Evolutionary conservation across 1,140 invertebrate species (phyloP).

Genomic region (Trachymyrmex cornetzi): DNA sequence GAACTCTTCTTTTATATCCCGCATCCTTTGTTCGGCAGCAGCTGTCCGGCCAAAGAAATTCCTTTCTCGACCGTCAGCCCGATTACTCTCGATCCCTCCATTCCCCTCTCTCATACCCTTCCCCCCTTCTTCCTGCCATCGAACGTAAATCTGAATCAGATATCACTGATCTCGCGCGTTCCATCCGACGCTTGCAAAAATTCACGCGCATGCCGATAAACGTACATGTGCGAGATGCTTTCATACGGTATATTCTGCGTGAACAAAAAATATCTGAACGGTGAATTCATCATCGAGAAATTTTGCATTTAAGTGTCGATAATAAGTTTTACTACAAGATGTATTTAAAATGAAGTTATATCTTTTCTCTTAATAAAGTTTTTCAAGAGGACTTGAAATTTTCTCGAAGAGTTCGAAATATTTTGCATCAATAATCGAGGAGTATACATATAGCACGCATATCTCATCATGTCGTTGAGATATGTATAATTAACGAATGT

Average conservation of each 20-base stretch:
- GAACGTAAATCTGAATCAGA: constrained; percentile 66
- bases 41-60: constrained; percentile 85
- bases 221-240: constrained; percentile 16
- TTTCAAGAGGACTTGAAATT: not conserved
- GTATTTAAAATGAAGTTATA: not conserved
- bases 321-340: not conserved
- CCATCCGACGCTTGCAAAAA: constrained; percentile 34
- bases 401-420: not conserved
- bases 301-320: not conserved
- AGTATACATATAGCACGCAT: no score
- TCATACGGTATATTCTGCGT: not conserved
- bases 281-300: not conserved
- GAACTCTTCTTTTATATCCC: constrained; percentile 84
- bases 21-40: constrained; percentile 84
- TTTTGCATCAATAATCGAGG: not conserved
- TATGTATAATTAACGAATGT: not conserved
- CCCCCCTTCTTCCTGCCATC: not conserved
- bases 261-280: not conserved
- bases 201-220: constrained; percentile 29
- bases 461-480: no score
- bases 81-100: constrained; percentile 61
- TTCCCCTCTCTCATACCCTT: not conserved
- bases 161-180: constrained; percentile 39
- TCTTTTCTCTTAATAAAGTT: not conserved
- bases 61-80: constrained; percentile 80